A percentile compares a stretch with the other conserved stretches of the same genome.
phyloP scores from a whole-genome alignment of 2,797 vertebrate genomes.

The Arrhamphus sclerolepis region DNA sequence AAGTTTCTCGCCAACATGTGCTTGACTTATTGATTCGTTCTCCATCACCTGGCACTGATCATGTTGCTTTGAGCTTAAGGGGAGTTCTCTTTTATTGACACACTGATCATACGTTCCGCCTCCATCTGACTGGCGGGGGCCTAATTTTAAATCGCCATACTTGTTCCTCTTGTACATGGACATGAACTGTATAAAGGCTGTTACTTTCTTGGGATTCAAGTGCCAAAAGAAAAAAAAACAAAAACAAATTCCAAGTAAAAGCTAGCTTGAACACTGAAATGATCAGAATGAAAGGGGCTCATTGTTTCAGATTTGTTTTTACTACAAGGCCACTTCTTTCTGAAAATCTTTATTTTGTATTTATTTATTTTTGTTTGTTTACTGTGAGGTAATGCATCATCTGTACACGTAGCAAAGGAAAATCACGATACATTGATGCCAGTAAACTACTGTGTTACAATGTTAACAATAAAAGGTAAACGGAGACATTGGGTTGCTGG shows the following conservation, averaged over 20 bases:
- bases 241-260: slow-evolving; percentile 60
- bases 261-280: slow-evolving; percentile 50
- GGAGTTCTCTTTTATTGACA: slow-evolving; percentile 10
- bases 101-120: slow-evolving; percentile 12
- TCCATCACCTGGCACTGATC: slow-evolving; percentile 14
- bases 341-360: slow-evolving; percentile 74
- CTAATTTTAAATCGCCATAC: slow-evolving; percentile 16
- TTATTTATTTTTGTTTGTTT: slow-evolving; percentile 81
- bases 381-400: slow-evolving; percentile 76
- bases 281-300: slow-evolving; percentile 45
- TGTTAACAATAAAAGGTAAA: slow-evolving; percentile 78
- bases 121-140: slow-evolving; percentile 15
- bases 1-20: slow-evolving; percentile 21
- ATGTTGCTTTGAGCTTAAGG: slow-evolving; percentile 28
- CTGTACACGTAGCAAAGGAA: slow-evolving; percentile 83
- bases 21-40: slow-evolving; percentile 17
- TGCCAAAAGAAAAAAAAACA: slow-evolving; percentile 24
- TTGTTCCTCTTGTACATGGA: slow-evolving; percentile 23
- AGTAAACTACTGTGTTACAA: slow-evolving; percentile 72
- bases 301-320: slow-evolving; percentile 43
- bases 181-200: slow-evolving; percentile 36
- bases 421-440: slow-evolving; percentile 75
- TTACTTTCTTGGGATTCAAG: slow-evolving; percentile 61
- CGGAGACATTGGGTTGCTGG: slow-evolving; percentile 18
- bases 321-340: slow-evolving; percentile 52